phyloP scores from a whole-genome alignment of 2,113 vertebrate species.

The Empidonax traillii region DNA sequence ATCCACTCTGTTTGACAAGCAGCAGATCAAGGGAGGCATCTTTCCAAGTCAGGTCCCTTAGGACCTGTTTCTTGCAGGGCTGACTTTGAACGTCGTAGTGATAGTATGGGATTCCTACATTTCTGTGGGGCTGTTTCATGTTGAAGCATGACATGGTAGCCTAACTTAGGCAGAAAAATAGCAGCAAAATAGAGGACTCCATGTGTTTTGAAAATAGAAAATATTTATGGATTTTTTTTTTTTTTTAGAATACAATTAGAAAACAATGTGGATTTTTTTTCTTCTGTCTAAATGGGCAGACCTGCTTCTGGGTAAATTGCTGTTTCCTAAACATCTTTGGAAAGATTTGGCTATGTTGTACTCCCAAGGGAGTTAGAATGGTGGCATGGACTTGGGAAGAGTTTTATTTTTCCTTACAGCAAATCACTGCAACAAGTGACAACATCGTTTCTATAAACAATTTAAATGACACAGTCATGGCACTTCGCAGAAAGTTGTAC shows the following conservation, averaged over 20 bases:
- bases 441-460: fast-evolving
- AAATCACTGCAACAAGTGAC: not conserved
- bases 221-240: not conserved
- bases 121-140: not conserved
- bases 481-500: not conserved
- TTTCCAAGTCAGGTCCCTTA: not conserved
- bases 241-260: not conserved
- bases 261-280: not conserved
- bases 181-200: not conserved
- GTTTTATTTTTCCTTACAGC: not conserved
- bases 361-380: not conserved
- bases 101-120: not conserved
- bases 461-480: not conserved
- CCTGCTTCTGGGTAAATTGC: not conserved
- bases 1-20: not conserved
- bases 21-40: not conserved
- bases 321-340: not conserved
- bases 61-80: not conserved
- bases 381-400: not conserved
- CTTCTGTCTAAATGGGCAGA: not conserved
- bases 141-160: not conserved
- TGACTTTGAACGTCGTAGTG: not conserved
- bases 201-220: not conserved
- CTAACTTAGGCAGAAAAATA: not conserved
- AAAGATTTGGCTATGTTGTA: not conserved